Evolutionary conservation across 2,888 invertebrate genomes (phyloP).

Genomic region (Byasa hedistus): DNA sequence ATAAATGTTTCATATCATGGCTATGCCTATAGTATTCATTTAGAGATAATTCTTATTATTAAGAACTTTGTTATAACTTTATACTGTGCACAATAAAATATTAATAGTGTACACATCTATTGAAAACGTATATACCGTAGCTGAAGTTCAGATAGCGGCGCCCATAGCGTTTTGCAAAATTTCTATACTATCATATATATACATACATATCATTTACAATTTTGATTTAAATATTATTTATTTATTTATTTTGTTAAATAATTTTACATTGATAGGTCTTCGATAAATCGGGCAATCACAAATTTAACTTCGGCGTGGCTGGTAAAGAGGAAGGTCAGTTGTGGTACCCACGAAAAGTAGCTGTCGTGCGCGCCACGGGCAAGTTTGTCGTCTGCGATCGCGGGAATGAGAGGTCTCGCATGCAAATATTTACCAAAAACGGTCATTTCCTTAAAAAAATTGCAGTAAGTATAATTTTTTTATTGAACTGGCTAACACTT

Average conservation of each 20-base stretch:
- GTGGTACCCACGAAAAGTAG: slow-evolving; percentile 98
- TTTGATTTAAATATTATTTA: too few relatives aligned
- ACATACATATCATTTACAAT: too few relatives aligned
- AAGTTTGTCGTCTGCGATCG: slow-evolving; percentile 98
- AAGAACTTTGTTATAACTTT: too few relatives aligned
- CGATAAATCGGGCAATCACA: slow-evolving; percentile 95
- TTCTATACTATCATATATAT: too few relatives aligned
- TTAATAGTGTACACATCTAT: too few relatives aligned
- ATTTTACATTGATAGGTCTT: slow-evolving; percentile 83
- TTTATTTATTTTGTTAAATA: slow-evolving; percentile 6
- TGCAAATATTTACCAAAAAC: slow-evolving; percentile 98
- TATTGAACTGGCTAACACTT: background rate
- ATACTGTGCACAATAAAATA: too few relatives aligned
- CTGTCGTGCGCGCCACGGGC: slow-evolving; percentile 91
- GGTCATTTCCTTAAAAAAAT: slow-evolving; percentile 98
- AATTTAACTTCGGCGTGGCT: slow-evolving; percentile 96
- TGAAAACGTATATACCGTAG: too few relatives aligned
- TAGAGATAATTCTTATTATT: too few relatives aligned
- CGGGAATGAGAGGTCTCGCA: slow-evolving; percentile 96
- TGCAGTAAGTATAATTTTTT: slow-evolving; percentile 72
- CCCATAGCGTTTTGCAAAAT: too few relatives aligned
- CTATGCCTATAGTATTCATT: too few relatives aligned
- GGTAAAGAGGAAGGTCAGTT: slow-evolving; percentile 98
- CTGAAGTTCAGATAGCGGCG: too few relatives aligned
- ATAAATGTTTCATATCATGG: too few relatives aligned